Base-by-base conservation (phyloP, 2,888 invertebrate species). In the Calliphora vomitoria region DNA sequence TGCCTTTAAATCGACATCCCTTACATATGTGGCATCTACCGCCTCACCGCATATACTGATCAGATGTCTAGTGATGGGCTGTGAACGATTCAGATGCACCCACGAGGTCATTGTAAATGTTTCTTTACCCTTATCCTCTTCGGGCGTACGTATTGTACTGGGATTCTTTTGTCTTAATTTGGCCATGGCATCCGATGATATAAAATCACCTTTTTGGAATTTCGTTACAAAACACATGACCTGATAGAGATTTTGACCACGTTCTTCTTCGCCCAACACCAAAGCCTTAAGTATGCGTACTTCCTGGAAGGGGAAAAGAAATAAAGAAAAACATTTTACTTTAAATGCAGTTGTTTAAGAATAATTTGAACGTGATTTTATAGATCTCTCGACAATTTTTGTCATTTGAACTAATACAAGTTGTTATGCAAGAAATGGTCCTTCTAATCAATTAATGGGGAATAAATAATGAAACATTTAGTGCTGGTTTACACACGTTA, bases 111-210 rank as follows among this genome's bases (percentile, higher is more conserved):
- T 96, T 4, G 97, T 97, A 89, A 96, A 96, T 92, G 97, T 97
- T 71, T 97, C 96, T 92, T 97, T 96, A 4, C 98, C 98, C 89
- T 96, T 95, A 91, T 98, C 98, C 91, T 98, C 98, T 92, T 99
- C 99, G 0, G 98, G 98, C 0, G 96, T 96, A 47, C 99, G 95
- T 58, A 98, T 96, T 18, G 98, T 97, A 85, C 97, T 97, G 5
- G 98, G 97, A 94, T 98, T 98, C 94, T 95, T 95, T 94, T 99
- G 99, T 93, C 98, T 95, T 74, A 99, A 94, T 93, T 99, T 99
- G 50, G 98, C 97, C 98, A 99, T 98, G 25, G 98, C 98, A 94
- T 99, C 99, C 5, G 98, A 97, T 5, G 98, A 98, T 91, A 99
- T 98, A 93, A 98, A 99, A 91, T 98, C 98, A 90, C 97, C 97